Evolutionary conservation across 2,888 invertebrate species (phyloP).

Genomic region (Lacanobia oleracea): DNA sequence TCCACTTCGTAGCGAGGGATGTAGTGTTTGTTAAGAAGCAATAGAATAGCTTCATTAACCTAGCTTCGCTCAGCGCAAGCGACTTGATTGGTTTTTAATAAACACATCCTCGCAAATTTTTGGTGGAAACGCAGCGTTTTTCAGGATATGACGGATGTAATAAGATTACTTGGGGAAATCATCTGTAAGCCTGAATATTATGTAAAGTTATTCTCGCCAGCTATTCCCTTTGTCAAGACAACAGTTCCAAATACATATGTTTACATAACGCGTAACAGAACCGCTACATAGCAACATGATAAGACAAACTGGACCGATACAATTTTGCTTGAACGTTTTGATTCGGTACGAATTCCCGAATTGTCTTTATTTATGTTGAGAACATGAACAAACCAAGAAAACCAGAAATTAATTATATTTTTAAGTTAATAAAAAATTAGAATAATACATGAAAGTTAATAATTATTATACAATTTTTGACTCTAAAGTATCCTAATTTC

Average conservation of each 20-base stretch:
- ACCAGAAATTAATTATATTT: too few relatives aligned
- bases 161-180: neutral
- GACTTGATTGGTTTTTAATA: too few relatives aligned
- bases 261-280: neutral
- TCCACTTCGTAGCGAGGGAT: too few relatives aligned
- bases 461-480: too few relatives aligned
- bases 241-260: slow-evolving; percentile 6
- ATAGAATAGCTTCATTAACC: too few relatives aligned
- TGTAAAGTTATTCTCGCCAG: neutral
- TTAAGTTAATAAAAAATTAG: neutral
- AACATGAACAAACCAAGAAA: neutral
- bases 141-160: neutral
- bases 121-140: neutral
- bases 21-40: too few relatives aligned
- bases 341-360: neutral
- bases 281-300: slow-evolving; percentile 7
- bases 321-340: neutral
- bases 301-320: slow-evolving; percentile 10
- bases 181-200: neutral
- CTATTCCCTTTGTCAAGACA: neutral
- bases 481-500: too few relatives aligned
- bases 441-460: too few relatives aligned
- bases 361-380: neutral
- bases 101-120: too few relatives aligned
- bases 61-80: too few relatives aligned